A percentile compares a stretch with the other conserved stretches of the same genome.
phyloP scores from a whole-genome alignment of 30 jellyfish, hydroid and myxozoan genomes.

The Aurelia aurita region DNA sequence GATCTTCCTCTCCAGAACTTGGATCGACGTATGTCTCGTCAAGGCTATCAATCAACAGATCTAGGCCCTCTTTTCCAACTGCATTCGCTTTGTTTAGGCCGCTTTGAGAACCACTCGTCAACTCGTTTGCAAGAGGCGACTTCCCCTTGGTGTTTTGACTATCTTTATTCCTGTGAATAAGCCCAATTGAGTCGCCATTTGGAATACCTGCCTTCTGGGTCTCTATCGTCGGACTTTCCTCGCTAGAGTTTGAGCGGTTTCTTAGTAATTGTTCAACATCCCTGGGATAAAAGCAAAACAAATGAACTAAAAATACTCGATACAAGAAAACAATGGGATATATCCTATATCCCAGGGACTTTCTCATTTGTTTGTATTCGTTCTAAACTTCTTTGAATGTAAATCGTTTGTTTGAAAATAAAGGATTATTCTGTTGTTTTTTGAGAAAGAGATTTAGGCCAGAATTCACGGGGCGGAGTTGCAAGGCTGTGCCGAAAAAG shows the following conservation, averaged over 20 bases:
- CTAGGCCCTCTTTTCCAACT: conserved; percentile 1
- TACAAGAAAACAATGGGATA: neutral
- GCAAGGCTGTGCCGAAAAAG: no score
- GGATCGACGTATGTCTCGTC: conserved; percentile 4
- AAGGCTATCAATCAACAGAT: conserved; percentile 13
- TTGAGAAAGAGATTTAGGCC: no score
- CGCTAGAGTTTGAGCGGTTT: conserved; percentile 37
- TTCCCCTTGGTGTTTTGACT: neutral
- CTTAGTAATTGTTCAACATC: conserved; percentile 54
- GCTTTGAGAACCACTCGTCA: neutral
- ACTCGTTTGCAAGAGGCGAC: neutral
- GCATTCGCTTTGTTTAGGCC: neutral
- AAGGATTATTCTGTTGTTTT: no score
- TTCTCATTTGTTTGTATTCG: no score
- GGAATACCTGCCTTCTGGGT: neutral
- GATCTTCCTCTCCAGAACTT: conserved; percentile 17
- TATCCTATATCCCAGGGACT: no score
- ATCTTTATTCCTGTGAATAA: neutral
- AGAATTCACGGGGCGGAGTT: no score
- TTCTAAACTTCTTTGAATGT: no score
- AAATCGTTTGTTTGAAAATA: no score
- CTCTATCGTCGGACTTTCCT: conserved; percentile 15
- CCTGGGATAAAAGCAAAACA: conserved; percentile 12
- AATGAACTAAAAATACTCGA: conserved; percentile 1
- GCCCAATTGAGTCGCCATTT: conserved; percentile 28